Evolutionary conservation across 2,888 invertebrate species (phyloP), one percentile per base, ranked within the genome.

Genomic region (Neria commutata): DNA sequence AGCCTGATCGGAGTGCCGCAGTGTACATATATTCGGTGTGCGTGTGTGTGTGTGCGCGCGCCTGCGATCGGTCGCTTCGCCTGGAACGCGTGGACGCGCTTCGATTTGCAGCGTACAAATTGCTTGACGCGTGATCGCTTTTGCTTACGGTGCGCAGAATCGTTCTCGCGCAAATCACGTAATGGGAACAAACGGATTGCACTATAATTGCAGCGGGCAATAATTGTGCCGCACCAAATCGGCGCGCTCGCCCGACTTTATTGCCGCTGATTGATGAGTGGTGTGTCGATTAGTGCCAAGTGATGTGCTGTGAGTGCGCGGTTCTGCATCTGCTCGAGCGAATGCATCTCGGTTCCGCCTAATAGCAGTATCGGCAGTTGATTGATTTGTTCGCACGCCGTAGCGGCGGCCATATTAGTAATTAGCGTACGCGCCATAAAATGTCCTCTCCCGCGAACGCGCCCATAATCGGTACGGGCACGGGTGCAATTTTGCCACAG

Each of bases 131-230:
- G 23, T 37, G 21, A 23, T 14, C 14, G 34, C 34, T 26, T 26
- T n/a, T 4, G 21, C n/a, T 42, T 42, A 42, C 11, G 29, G 6
- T 29, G 6, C 11, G 37, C 16, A 29, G 33, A 14, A 19, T 29
- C 33, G 17, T 54, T 54, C 54, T 34, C 48, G 33, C 52, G 60
- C 68, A 55, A 65, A 52, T 68, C 77, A 78, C 77, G 77, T 79
- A 78, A 72, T 70, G 73, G 75, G 77, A 71, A 74, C 78, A 74
- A 77, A 67, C 77, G 72, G 73, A 67, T 67, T 72, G 67, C 29
- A 63, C 54, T 58, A 63, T 74, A 72, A 73, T 75, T 75, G 70
- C 63, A 50, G 62, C 49, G 59, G 68, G 73, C 69, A 67, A 67
- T 72, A 72, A 74, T 73, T 73, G 73, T 57, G 56, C 58, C 42